These are phyloP conservation scores for Felis chaus DNA, from an alignment of 2,113 vertebrate species.

Conservation along the genomic window DNA sequence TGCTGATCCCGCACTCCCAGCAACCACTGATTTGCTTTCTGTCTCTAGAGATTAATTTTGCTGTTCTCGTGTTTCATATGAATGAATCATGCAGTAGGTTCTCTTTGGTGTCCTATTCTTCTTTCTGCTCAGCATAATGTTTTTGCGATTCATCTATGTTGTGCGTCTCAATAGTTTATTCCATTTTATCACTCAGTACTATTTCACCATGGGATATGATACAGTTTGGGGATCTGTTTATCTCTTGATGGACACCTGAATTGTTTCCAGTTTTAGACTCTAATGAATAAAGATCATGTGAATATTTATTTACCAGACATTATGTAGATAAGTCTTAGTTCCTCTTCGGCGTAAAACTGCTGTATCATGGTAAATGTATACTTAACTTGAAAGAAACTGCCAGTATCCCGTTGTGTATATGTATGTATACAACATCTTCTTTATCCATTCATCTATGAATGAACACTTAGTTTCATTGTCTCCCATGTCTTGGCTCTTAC, in stretches of 20 bases:
- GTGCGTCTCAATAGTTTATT: neutral
- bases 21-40: neutral
- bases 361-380: neutral
- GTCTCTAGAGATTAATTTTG: neutral
- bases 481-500: neutral
- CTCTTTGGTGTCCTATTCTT: neutral
- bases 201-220: neutral
- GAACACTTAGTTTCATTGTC: neutral
- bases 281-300: neutral
- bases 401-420: neutral
- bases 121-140: neutral
- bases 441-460: neutral
- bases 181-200: neutral
- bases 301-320: constrained; percentile 19
- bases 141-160: neutral
- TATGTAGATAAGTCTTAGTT: constrained; percentile 29
- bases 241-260: neutral
- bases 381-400: neutral
- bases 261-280: constrained; percentile 11
- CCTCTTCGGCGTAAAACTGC: neutral
- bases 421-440: neutral
- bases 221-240: constrained; percentile 1
- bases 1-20: too few relatives aligned
- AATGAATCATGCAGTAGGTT: neutral
- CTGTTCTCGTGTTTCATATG: neutral